These are phyloP conservation scores for Oscheius onirici DNA, from an alignment of 2,888 invertebrate species.

Conservation along the genomic window DNA sequence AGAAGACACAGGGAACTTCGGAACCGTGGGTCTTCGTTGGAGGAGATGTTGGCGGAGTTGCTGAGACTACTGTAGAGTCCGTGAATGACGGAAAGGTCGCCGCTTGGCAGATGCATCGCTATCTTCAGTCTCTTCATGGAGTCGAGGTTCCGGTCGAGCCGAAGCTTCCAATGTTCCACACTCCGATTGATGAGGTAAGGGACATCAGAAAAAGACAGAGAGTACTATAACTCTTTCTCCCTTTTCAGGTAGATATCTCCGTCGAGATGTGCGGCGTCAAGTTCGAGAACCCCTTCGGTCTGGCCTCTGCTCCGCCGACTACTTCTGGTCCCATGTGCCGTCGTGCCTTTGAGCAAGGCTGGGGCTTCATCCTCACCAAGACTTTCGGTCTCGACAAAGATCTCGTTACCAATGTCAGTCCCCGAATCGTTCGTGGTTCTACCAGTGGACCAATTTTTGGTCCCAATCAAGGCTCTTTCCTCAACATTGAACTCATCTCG, in stretches of 20 bases:
- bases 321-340: slow-evolving; percentile 88
- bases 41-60: slow-evolving; percentile 91
- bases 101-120: slow-evolving; percentile 82
- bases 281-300: slow-evolving; percentile 95
- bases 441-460: slow-evolving; percentile 88
- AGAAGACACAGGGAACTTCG: slow-evolving; percentile 49
- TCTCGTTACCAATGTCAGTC: slow-evolving; percentile 93
- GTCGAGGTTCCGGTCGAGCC: slow-evolving; percentile 79
- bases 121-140: slow-evolving; percentile 80
- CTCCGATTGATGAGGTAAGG: slow-evolving; percentile 74
- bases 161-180: slow-evolving; percentile 88
- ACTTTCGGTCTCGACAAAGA: slow-evolving; percentile 96
- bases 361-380: slow-evolving; percentile 97
- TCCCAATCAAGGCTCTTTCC: slow-evolving; percentile 93
- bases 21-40: slow-evolving; percentile 80
- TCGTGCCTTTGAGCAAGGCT: slow-evolving; percentile 91
- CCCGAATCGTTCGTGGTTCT: slow-evolving; percentile 90
- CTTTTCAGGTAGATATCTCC: slow-evolving; percentile 83
- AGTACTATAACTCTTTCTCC: background rate
- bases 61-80: slow-evolving; percentile 96
- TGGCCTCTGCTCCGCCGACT: slow-evolving; percentile 96
- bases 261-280: slow-evolving; percentile 90
- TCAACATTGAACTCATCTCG: slow-evolving; percentile 97
- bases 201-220: background rate
- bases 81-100: slow-evolving; percentile 93